Percentiles rank a stretch among this genome's conserved stretches.
Conservation (phyloP, 23 tunicate species). For the Botrylloides violaceus region DNA sequence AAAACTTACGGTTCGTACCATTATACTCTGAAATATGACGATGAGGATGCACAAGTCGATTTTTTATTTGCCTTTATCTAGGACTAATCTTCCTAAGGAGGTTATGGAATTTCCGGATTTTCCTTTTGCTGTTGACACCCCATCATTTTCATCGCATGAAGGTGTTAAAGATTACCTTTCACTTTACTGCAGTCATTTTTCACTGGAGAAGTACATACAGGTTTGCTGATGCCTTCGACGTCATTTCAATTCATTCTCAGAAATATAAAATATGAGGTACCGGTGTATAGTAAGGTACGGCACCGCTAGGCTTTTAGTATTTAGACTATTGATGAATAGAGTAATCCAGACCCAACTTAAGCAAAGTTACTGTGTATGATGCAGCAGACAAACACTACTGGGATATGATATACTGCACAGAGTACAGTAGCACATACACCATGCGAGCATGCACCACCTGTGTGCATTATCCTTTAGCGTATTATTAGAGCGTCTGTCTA, state of each 20-base stretch:
- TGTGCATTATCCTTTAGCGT: no score
- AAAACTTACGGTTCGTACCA: conserved; percentile 45
- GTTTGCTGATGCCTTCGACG: no score
- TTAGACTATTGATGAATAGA: background rate
- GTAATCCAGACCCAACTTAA: no score
- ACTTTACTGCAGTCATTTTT: conserved; percentile 29
- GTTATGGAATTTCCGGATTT: conserved; percentile 90
- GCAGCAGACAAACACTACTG: no score
- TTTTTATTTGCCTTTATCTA: background rate
- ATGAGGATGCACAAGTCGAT: background rate
- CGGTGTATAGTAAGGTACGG: no score
- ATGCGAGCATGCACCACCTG: no score
- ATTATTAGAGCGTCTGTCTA: no score
- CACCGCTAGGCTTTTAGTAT: no score
- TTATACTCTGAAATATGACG: background rate
- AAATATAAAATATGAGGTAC: background rate
- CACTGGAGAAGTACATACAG: conserved; percentile 44
- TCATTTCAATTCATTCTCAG: background rate
- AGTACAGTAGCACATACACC: no score
- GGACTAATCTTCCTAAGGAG: conserved; percentile 82
- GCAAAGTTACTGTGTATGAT: no score
- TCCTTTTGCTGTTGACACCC: conserved; percentile 39
- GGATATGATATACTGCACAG: no score
- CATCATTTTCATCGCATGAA: conserved; percentile 55
- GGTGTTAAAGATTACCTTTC: conserved; percentile 46